Conservation (phyloP, 2,113 vertebrate genomes). For the Indicator indicator region DNA sequence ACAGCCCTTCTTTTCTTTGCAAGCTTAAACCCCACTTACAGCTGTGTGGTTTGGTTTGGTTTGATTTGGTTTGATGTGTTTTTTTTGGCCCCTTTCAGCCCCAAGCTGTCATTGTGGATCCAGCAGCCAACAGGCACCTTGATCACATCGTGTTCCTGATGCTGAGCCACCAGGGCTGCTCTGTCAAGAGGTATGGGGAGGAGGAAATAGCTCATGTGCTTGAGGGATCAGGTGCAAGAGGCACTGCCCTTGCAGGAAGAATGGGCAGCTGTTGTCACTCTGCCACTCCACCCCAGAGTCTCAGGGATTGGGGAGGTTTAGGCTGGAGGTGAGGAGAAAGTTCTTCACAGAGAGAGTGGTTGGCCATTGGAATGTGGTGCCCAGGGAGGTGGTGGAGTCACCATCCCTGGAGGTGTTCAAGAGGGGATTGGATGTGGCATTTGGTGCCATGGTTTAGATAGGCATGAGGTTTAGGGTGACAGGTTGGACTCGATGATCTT, state of each 20-base stretch:
- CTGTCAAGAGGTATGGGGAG: fast-evolving
- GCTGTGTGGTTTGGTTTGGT: not conserved
- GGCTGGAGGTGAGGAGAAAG: too few relatives aligned
- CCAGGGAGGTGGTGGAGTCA: too few relatives aligned
- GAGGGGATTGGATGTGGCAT: too few relatives aligned
- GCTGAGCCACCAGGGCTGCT: not conserved
- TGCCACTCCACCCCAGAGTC: not conserved
- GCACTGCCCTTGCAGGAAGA: not conserved
- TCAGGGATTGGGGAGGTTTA: fast-evolving
- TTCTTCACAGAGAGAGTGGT: too few relatives aligned
- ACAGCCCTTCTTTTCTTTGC: not conserved
- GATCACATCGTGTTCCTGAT: not conserved
- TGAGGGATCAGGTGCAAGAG: not conserved
- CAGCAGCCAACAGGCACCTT: not conserved
- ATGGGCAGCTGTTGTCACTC: fast-evolving
- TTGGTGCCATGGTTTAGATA: too few relatives aligned
- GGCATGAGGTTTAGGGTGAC: too few relatives aligned
- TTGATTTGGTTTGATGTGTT: not conserved
- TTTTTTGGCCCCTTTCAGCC: not conserved
- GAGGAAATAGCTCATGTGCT: not conserved
- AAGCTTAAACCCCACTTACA: not conserved
- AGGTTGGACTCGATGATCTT: too few relatives aligned
- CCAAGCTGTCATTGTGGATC: not conserved
- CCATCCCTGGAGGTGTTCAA: too few relatives aligned
- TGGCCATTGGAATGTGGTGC: too few relatives aligned